Evolutionary conservation across 2,888 invertebrate species (phyloP), one percentile per base, ranked within the genome.

Genomic region (Aphodius granarius): DNA sequence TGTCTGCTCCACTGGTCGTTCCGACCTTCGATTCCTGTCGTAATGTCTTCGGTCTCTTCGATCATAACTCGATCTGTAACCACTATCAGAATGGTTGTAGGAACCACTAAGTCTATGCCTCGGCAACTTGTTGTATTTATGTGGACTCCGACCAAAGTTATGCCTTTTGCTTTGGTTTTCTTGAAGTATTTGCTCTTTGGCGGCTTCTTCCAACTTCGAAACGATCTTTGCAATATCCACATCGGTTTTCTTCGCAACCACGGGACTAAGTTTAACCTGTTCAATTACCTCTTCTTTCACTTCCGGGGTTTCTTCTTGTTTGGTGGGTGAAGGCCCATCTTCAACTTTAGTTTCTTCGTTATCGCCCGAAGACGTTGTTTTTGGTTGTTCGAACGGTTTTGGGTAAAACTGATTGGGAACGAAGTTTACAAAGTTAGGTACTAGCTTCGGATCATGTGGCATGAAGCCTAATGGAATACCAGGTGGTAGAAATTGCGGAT

Each of bases 191-290:
- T 86, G 85, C 78, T 86, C 85, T 79, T 85, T 85, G 5, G 85
- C 86, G 0, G 86, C 86, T 79, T 85, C 85, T 78, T 87, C 87
- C n/a, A 87, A 79, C 77, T 87, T 87, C n/a, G 84, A 86, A 2
- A 87, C 87, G 20, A 87, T 85, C 63, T 85, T 85, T 3, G 83
- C 85, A 16, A 87, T 86, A 78, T 87, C 86, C 62, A 87, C 84
- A 15, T 82, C 81, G 75, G 81, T 85, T 66, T 80, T 79, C 71
- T 71, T 23, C 13, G 43, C 43, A 3, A 43, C 43, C 6, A 43
- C 43, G 13, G 43, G 43, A 43, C 9, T 3, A 5, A 65, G 18
- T 13, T 76, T 43, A 3, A 65, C 73, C 71, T 71, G 73, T 18
- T n/a, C 66, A 62, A 74, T 73, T n/a, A 9, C 20, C 16, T 64